Evolutionary conservation across 1,140 invertebrate genomes (phyloP).

Genomic region (Bombus picipes): DNA sequence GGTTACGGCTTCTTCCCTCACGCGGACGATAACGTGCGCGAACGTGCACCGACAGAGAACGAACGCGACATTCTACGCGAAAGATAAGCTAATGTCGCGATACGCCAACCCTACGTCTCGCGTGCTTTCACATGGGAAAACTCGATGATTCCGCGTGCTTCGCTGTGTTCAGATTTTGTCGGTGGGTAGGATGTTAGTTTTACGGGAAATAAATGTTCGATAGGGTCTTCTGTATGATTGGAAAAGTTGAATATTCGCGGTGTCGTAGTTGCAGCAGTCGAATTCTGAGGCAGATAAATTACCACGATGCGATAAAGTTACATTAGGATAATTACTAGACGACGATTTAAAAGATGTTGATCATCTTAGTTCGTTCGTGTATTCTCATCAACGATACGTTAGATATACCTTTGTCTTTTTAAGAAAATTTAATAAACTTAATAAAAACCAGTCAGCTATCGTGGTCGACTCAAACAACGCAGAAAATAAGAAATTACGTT

Average conservation of each 20-base stretch:
- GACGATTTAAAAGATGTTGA: too few relatives aligned
- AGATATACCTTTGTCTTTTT: too few relatives aligned
- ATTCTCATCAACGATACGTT: too few relatives aligned
- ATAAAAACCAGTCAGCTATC: neutral
- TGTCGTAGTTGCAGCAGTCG: neutral
- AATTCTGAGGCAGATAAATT: too few relatives aligned
- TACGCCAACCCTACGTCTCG: neutral
- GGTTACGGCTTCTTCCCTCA: neutral
- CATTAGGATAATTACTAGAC: too few relatives aligned
- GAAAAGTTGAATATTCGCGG: neutral
- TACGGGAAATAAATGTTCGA: neutral
- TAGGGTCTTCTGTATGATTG: neutral
- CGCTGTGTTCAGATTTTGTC: neutral
- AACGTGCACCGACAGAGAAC: neutral
- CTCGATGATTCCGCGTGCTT: neutral
- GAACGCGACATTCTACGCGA: neutral
- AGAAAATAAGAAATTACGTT: too few relatives aligned
- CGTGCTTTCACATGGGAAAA: neutral
- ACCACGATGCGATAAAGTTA: too few relatives aligned
- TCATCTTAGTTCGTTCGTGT: too few relatives aligned
- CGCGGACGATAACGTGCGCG: neutral
- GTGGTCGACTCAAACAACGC: neutral
- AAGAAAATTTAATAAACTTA: too few relatives aligned
- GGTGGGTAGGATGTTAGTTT: neutral
- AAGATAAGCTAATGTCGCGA: slow-evolving; percentile 1